Percentiles rank a stretch among this genome's conserved stretches.
Conservation (phyloP, 2,888 invertebrate genomes). For the Nebria salina region DNA sequence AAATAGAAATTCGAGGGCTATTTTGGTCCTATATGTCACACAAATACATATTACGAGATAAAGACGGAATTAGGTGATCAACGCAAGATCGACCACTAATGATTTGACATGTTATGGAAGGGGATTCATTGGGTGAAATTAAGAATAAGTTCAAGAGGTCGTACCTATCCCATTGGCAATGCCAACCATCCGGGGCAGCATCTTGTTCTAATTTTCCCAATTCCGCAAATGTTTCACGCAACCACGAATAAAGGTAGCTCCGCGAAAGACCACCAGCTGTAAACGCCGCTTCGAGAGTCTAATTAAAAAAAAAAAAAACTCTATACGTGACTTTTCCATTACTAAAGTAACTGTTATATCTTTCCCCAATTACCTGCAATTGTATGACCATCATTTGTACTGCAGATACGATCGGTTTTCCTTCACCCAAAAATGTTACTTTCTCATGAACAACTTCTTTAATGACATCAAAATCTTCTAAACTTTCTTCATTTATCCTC, state of each 20-base stretch:
- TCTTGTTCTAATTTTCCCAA: conserved; percentile 72
- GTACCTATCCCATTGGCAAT: conserved; percentile 80
- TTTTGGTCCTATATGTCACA: too few species aligned
- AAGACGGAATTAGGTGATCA: not conserved
- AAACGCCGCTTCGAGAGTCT: conserved; percentile 75
- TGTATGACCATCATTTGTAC: conserved; percentile 71
- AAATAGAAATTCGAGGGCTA: too few species aligned
- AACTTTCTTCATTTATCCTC: conserved; percentile 4
- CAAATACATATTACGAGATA: too few species aligned
- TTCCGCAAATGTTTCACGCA: conserved; percentile 69
- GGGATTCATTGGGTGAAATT: not conserved
- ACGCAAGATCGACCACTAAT: not conserved
- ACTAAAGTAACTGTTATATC: not conserved
- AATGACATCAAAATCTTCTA: conserved; percentile 58
- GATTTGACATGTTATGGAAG: not conserved
- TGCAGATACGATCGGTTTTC: conserved; percentile 65
- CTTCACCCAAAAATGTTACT: conserved; percentile 68
- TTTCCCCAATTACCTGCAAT: conserved; percentile 63
- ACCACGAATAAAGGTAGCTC: conserved; percentile 70
- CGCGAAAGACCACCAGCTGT: conserved; percentile 68
- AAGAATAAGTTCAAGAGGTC: not conserved
- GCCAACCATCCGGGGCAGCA: conserved; percentile 74
- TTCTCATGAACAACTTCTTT: conserved; percentile 67
- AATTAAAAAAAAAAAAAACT: conserved; percentile 50
- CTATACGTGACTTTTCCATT: not conserved